phyloP scores from a whole-genome alignment of 2,797 vertebrate species.

The Urocyon cinereoargenteus region DNA sequence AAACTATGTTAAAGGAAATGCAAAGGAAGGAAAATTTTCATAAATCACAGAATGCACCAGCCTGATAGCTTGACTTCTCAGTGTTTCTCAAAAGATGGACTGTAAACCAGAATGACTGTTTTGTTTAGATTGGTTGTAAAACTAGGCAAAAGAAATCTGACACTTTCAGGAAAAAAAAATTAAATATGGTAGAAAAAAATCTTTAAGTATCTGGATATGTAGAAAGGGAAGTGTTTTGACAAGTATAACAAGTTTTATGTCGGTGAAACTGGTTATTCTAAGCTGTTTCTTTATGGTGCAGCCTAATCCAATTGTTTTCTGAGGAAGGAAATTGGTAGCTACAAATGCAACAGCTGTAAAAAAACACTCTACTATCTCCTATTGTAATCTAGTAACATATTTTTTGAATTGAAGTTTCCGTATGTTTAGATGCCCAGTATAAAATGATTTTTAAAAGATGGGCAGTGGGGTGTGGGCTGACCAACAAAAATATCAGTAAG shows the following conservation, averaged over 20 bases:
- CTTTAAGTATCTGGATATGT: conserved; percentile 6
- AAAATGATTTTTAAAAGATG: conserved; percentile 51
- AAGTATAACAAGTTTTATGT: conserved; percentile 25
- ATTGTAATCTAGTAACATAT: not conserved
- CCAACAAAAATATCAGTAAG: conserved; percentile 47
- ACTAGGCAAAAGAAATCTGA: conserved; percentile 46
- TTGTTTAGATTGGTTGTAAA: conserved; percentile 60
- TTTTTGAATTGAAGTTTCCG: conserved; percentile 32
- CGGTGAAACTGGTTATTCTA: conserved; percentile 9
- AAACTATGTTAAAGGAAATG: conserved; percentile 52
- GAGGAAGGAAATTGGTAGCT: conserved; percentile 34
- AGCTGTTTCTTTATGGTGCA: not conserved
- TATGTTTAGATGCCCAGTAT: not conserved
- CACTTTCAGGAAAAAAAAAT: not conserved
- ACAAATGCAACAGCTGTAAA: not conserved
- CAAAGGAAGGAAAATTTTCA: not conserved
- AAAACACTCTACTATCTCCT: not conserved
- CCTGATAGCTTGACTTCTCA: conserved; percentile 31
- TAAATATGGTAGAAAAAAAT: conserved; percentile 31
- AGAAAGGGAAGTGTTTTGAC: conserved; percentile 39
- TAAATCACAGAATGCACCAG: not conserved
- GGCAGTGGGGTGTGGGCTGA: not conserved
- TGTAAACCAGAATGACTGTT: not conserved
- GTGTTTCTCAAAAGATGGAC: conserved; percentile 25
- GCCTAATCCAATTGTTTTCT: conserved; percentile 30